Conservation (phyloP, 2,888 invertebrate genomes). For the Temnothorax unifasciatus region DNA sequence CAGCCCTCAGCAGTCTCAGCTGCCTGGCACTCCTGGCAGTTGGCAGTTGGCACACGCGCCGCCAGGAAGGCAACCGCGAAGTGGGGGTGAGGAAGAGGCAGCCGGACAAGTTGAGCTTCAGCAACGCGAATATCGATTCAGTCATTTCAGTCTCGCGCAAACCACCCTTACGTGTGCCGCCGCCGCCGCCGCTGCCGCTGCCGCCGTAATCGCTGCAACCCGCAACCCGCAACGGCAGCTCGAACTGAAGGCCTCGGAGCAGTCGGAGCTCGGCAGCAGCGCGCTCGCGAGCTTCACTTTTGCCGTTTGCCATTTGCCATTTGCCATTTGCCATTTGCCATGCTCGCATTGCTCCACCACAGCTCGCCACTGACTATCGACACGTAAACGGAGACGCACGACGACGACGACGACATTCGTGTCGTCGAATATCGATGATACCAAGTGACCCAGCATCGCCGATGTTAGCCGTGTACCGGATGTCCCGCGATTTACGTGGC, state of each 20-base stretch:
- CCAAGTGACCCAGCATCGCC: not conserved
- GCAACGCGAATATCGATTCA: conserved; percentile 81
- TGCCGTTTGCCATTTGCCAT: too few relatives aligned
- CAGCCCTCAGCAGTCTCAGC: too few relatives aligned
- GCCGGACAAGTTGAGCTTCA: conserved; percentile 79
- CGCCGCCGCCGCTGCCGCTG: conserved; percentile 68
- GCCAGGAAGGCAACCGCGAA: conserved; percentile 52
- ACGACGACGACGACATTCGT: too few relatives aligned
- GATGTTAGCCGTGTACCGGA: not conserved
- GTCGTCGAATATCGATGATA: too few relatives aligned
- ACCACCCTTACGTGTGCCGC: conserved; percentile 79
- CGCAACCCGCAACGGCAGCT: conserved; percentile 59
- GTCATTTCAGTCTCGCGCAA: conserved; percentile 76
- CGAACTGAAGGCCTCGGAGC: conserved; percentile 5
- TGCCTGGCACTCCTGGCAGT: too few relatives aligned
- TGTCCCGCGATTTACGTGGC: conserved; percentile 15
- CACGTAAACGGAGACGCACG: too few relatives aligned
- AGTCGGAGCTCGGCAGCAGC: too few relatives aligned
- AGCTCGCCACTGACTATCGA: too few relatives aligned
- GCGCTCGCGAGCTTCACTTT: too few relatives aligned
- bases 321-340: too few relatives aligned
- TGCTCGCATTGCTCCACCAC: too few relatives aligned
- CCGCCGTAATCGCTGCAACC: too few relatives aligned
- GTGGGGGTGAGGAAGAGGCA: conserved; percentile 63
- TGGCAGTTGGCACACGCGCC: conserved; percentile 56